A percentile compares a stretch with the other conserved stretches of the same genome.
These are phyloP conservation scores for Iselma pallidipennis DNA, from an alignment of 2,888 invertebrate species.

Conservation along the genomic window DNA sequence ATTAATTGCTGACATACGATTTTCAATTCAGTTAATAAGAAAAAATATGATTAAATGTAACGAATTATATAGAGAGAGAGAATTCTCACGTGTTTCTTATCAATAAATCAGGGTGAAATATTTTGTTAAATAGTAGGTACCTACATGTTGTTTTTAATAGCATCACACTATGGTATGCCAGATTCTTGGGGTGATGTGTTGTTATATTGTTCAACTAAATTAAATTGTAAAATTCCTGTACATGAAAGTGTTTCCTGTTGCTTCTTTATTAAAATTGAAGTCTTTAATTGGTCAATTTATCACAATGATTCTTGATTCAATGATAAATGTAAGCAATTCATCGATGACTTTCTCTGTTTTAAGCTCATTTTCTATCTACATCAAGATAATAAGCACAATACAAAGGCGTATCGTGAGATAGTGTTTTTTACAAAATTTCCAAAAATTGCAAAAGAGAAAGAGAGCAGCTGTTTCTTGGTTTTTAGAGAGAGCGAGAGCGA, in stretches of 20 bases:
- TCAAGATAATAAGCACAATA: neutral
- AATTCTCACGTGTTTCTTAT: neutral
- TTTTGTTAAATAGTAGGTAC: neutral
- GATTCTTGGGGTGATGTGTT: constrained; percentile 1
- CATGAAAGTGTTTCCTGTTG: neutral
- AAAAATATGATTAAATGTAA: neutral
- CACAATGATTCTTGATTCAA: neutral
- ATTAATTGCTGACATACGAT: neutral
- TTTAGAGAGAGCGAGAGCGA: too few species aligned
- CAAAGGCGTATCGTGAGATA: neutral
- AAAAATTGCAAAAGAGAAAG: too few species aligned
- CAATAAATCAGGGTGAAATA: neutral
- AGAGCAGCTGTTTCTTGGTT: too few species aligned
- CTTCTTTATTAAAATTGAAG: neutral
- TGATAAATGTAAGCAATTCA: neutral
- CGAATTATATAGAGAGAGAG: neutral
- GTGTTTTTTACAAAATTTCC: too few species aligned
- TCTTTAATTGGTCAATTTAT: constrained; percentile 2
- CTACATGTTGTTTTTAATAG: neutral
- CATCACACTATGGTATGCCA: neutral
- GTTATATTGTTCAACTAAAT: constrained; percentile 1
- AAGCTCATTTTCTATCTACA: neutral
- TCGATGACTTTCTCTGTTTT: neutral
- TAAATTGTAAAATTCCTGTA: neutral
- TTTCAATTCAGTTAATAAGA: neutral